Base-by-base conservation (phyloP, 2,113 vertebrate species). In the Siniperca chuatsi region DNA sequence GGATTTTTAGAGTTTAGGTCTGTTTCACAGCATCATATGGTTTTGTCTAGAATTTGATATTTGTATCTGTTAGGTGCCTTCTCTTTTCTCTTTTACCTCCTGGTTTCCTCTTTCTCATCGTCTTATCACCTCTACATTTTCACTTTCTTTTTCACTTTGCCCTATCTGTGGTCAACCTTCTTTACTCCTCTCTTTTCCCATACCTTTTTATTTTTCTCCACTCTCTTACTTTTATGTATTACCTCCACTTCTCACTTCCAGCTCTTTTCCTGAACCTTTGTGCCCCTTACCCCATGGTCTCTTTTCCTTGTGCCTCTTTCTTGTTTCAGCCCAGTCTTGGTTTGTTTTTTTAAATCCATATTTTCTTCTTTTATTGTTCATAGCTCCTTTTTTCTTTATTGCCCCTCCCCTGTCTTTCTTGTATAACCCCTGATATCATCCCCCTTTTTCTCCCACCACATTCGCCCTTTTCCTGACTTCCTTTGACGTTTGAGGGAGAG, bases 401-500 rank as follows among this genome's bases (percentile, higher is more conserved):
- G 11, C 42, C 40, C 13, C 29, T 52, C 35, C 46, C 25, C 42
- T 82, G 60, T 75, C 21, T 50, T 12, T 78, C 64, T 68, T 81
- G 58, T 74, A 70, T 81, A 88, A 80, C 65, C 87, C 75, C 60
- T 76, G 57, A 48, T 66, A 60, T 89, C 40, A 62, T 33, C 18
- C 76, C 9, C 35, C 25, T 73, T 75, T 29, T 52, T 33, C 40
- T 52, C 48, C 57, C 33, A 52, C 66, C n/a, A 75, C 42, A 29
- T 42, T 72, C 52, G 60, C 70, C 73, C 75, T 81, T 69, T 61
- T 57, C 76, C 61, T 65, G 73, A 88, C 85, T 91, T 84, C 81
- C 83, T 92, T 93, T 93, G 87, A 84, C 86, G 82, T 94, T 86
- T 92, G 90, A 83, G 81, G 80, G 84, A 91, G 89, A 91, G 90